Evolutionary conservation across 2,888 invertebrate species (phyloP).

Genomic region (Synanthedon formicaeformis): DNA sequence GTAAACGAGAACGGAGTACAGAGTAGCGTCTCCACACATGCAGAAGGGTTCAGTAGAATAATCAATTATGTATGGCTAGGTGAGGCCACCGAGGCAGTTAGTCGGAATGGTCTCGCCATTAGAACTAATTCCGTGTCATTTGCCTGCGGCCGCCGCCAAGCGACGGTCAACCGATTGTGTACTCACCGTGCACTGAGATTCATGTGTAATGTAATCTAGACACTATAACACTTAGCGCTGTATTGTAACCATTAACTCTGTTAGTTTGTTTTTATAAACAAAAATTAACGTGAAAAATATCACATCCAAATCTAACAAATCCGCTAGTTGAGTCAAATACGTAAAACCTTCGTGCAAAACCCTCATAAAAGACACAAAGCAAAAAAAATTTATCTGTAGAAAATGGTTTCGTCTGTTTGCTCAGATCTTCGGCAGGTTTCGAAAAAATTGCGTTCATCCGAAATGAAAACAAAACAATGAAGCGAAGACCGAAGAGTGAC

Average conservation of each 20-base stretch:
- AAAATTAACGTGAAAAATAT: no score
- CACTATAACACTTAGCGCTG: slow-evolving; percentile 1
- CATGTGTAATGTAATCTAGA: slow-evolving; percentile 6
- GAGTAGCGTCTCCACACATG: slow-evolving; percentile 1
- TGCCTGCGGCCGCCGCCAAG: slow-evolving; percentile 50
- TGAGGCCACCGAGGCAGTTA: slow-evolving; percentile 58
- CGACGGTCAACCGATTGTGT: slow-evolving; percentile 46
- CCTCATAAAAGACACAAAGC: no score
- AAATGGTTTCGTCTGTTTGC: no score
- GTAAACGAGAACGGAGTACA: background rate
- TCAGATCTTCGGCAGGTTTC: no score
- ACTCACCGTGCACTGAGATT: slow-evolving; percentile 7
- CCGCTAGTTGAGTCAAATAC: no score
- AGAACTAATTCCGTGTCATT: slow-evolving; percentile 67
- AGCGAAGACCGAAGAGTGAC: slow-evolving; percentile 25
- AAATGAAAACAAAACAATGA: slow-evolving; percentile 36
- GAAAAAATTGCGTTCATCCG: slow-evolving; percentile 2
- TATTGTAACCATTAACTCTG: slow-evolving; percentile 3
- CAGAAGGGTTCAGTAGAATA: slow-evolving; percentile 41
- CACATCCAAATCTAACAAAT: no score
- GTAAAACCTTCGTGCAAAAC: no score
- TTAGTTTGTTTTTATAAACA: no score
- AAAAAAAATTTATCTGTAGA: no score
- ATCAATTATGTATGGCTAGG: slow-evolving; percentile 60
- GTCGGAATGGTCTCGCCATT: slow-evolving; percentile 66